These are phyloP conservation scores for Stercorarius parasiticus DNA, from an alignment of 2,113 vertebrate genomes.

Conservation along the genomic window DNA sequence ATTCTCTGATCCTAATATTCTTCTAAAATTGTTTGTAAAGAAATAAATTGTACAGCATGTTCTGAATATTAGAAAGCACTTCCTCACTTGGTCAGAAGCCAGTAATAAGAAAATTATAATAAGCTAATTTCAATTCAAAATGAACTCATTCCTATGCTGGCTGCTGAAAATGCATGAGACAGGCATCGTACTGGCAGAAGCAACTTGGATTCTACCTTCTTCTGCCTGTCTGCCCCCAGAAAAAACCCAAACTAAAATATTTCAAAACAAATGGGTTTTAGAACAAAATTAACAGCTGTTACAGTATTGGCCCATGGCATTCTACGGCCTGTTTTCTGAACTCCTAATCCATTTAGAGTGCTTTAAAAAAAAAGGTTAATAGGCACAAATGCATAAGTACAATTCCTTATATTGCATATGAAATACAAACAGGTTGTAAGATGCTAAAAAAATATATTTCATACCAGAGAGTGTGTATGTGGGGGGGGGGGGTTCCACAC, in stretches of 20 bases:
- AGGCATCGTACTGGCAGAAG: background rate
- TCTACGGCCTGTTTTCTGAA: background rate
- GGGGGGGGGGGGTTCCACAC: background rate
- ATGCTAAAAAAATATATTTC: background rate
- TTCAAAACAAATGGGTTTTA: background rate
- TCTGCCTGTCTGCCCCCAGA: background rate
- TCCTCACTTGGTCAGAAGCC: conserved; percentile 1
- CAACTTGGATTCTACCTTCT: background rate
- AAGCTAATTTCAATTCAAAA: conserved; percentile 51
- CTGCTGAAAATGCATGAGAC: conserved; percentile 40
- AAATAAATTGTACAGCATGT: background rate
- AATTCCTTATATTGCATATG: background rate
- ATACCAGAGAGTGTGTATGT: too few relatives aligned
- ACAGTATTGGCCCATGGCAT: background rate
- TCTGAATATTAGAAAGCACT: background rate
- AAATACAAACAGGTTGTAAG: background rate
- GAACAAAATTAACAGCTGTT: conserved; percentile 3
- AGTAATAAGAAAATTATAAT: background rate
- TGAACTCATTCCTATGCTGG: conserved; percentile 2
- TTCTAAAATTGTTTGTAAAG: background rate
- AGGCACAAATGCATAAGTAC: background rate
- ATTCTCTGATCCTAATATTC: background rate
- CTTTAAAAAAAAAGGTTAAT: background rate
- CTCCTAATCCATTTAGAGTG: background rate
- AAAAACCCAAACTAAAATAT: background rate